Evolutionary conservation across 2,113 vertebrate species (phyloP), one percentile per base, ranked within the genome.

Genomic region (Delphinapterus leucas): DNA sequence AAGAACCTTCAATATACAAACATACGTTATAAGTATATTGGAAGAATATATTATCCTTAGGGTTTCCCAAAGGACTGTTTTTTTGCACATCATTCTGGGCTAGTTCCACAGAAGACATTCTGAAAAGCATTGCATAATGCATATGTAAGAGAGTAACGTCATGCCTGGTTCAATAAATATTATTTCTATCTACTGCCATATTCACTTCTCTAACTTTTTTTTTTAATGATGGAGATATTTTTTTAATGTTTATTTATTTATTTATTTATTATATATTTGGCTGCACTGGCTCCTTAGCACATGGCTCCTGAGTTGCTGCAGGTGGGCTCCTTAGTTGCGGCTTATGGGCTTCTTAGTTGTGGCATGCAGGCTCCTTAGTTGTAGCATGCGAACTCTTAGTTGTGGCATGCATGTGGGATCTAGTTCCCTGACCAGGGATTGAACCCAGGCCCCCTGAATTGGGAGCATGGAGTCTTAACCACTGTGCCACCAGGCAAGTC

Each of bases 161-260:
- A 26, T 33, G 28, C n/a, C 63, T 80, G 70, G 61, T 79, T 96
- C 47, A 83, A 17, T 81, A 71, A 83, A 23, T 67, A 55, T 71
- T 96, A 20, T 86, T 96, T 96, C 44, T 95, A 49, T 94, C 74
- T 79, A 67, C 2, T 83, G 85, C 38, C 74, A 21, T 67, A 58
- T 74, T 70, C 76, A 74, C 60, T 28, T 89, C 26, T 89, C 61
- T 76, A 60, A 83, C 38, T 31, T 92, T 84, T 70, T 53, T 53
- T 53, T 53, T 17, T 53, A 53, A 17, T 53, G 53, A 17, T 53
- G 15, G 53, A 53, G 53, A 53, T 53, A 15, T 53, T 53, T 53
- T 49, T 53, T 53, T 6, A 18, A 53, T 53, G 53, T 53, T 53
- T 53, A 6, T 53, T 53, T 53, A 17, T 53, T 53, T 17, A 53